A percentile compares a stretch with the other conserved stretches of the same genome.
These are phyloP conservation scores for Morpho helenor DNA, from an alignment of 2,888 invertebrate species.

Conservation along the genomic window DNA sequence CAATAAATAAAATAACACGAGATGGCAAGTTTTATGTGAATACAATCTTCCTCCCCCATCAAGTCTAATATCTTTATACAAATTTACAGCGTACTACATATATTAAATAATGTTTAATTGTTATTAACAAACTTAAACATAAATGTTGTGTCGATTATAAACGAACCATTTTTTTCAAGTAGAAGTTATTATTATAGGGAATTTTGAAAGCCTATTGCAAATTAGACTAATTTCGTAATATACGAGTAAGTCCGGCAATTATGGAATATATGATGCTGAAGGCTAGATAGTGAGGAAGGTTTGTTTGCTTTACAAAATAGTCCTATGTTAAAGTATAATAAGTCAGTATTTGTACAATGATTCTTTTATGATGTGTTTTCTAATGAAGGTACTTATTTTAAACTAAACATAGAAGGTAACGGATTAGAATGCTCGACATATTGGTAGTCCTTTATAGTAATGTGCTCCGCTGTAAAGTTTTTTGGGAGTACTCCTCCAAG, in stretches of 20 bases:
- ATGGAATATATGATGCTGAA: too few relatives aligned
- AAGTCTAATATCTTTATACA: constrained; percentile 1
- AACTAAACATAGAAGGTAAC: not conserved
- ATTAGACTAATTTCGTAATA: too few relatives aligned
- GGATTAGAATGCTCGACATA: constrained; percentile 81
- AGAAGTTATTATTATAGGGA: too few relatives aligned
- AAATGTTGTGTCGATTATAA: too few relatives aligned
- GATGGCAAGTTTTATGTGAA: constrained; percentile 36
- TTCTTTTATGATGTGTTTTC: not conserved
- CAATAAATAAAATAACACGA: constrained; percentile 53
- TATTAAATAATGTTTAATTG: too few relatives aligned
- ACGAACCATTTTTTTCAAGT: too few relatives aligned
- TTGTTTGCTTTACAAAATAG: not conserved
- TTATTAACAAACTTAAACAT: too few relatives aligned
- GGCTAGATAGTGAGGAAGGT: not conserved
- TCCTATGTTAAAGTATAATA: not conserved
- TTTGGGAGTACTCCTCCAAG: constrained; percentile 86
- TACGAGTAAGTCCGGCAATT: too few relatives aligned
- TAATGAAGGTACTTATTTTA: not conserved
- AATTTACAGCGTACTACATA: not conserved
- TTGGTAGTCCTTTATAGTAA: constrained; percentile 82
- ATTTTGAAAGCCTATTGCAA: too few relatives aligned
- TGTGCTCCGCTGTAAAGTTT: constrained; percentile 86
- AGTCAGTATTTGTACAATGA: not conserved
- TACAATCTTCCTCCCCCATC: not conserved